Base-by-base conservation (phyloP, 2,888 invertebrate genomes). In the Monoplex corrugatus region DNA sequence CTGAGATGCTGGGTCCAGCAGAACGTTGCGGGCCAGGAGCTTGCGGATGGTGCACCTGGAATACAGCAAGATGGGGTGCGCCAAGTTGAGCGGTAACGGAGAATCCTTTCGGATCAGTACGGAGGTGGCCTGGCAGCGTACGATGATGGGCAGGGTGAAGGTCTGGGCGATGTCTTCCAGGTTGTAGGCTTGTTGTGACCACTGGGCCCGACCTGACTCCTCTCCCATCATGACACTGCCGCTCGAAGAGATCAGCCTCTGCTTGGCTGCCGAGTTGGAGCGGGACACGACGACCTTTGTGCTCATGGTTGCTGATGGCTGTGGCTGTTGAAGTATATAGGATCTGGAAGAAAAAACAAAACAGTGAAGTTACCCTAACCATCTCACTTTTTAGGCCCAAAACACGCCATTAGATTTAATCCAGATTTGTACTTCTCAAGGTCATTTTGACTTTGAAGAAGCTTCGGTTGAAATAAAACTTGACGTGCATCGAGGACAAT, bases 181-280 rank as follows among this genome's bases (percentile, higher is more conserved):
- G 0, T 91, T 92, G 86, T 93, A 94, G 0, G 93, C 90, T 86
- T 93, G 93, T 16, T 90, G 92, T 84, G 94, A 94, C 94, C 94
- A 94, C 45, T 93, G 92, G 1, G 93, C 93, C 43, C 92, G 78
- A 5, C 85, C 75, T 2, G 72, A 82, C n/a, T 68, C 38, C 19
- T 68, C 87, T 13, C 0, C 35, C 72, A 13, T 50, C 50, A 50
- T 50, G n/a, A 8, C 72, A 35, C 28, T 1, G 23, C 78, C 43
- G 5, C 78, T 43, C 23, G 78, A 40, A 28, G 43, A 80, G 43
- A 40, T 80, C 78, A 80, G 78, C 28, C 85, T 50, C 28, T 85
- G 35, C 72, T 86, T 86, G 44, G 40, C 23, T 23, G 78, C 43
- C 43, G 83, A 68, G 83, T 68, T 83, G 44, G 83, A 72, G 32